A percentile compares a stretch with the other conserved stretches of the same genome.
These are phyloP conservation scores for Tetanocera ferruginea DNA, from an alignment of 2,888 invertebrate species.

Conservation along the genomic window DNA sequence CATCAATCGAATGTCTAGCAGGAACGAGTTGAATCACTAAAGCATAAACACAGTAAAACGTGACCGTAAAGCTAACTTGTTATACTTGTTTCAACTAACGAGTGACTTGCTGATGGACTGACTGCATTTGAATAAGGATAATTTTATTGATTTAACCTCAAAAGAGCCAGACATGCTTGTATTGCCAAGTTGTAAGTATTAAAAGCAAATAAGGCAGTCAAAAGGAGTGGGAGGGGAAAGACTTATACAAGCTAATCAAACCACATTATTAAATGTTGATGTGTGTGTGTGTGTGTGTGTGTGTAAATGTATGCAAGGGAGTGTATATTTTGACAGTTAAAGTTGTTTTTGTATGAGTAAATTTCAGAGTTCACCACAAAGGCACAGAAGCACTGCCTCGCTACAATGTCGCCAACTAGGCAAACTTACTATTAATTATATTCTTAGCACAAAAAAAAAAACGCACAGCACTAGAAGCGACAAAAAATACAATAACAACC, in stretches of 20 bases:
- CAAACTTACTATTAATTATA: background rate
- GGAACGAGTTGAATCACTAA: no score
- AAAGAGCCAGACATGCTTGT: background rate
- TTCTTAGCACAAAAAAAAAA: background rate
- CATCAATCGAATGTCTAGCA: no score
- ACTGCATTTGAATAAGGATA: background rate
- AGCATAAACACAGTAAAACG: background rate
- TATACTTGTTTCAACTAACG: background rate
- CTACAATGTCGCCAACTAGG: background rate
- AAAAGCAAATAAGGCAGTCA: no score
- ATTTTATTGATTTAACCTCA: conserved; percentile 3
- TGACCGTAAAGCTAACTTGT: background rate
- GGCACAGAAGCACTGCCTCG: background rate
- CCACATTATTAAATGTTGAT: no score
- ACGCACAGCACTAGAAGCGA: background rate
- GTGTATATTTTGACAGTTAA: no score
- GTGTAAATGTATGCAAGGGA: no score
- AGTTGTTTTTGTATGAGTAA: no score
- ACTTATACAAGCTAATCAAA: no score
- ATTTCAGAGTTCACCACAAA: background rate
- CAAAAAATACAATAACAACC: background rate
- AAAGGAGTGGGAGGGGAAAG: no score
- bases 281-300: no score
- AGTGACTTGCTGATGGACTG: background rate
- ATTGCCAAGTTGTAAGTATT: no score